A percentile compares a stretch with the other conserved stretches of the same genome.
These are phyloP conservation scores for Melanostoma mellinum DNA, from an alignment of 2,888 invertebrate genomes.

Conservation along the genomic window DNA sequence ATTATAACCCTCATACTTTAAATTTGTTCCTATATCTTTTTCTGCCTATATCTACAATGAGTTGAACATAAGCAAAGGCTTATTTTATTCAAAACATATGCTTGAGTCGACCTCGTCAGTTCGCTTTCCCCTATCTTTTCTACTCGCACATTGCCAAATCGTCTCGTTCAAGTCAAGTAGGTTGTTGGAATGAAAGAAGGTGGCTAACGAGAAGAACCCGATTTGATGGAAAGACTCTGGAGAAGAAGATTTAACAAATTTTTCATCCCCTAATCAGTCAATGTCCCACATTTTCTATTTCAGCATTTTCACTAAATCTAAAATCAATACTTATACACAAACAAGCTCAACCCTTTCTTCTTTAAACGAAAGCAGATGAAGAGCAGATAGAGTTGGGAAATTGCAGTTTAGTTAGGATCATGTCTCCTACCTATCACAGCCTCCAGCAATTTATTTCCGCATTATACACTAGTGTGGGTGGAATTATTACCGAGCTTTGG, in stretches of 20 bases:
- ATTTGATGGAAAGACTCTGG: neutral
- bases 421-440: constrained; percentile 42
- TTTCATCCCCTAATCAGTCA: constrained; percentile 64
- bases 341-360: constrained; percentile 44
- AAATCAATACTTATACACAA: constrained; percentile 47
- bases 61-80: constrained; percentile 14
- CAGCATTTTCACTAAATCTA: constrained; percentile 45
- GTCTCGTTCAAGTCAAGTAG: constrained; percentile 30
- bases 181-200: neutral
- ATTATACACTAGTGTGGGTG: constrained; percentile 12
- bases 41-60: neutral
- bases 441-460: constrained; percentile 29
- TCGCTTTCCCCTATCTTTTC: too few relatives aligned
- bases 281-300: constrained; percentile 60
- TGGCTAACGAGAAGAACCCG: neutral
- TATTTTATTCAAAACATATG: constrained; percentile 50
- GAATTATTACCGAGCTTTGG: constrained; percentile 34
- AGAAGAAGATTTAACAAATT: constrained; percentile 31
- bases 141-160: constrained; percentile 4
- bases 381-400: constrained; percentile 35
- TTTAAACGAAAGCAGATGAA: constrained; percentile 21
- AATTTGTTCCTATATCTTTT: neutral
- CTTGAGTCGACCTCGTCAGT: neutral
- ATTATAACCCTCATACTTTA: neutral
- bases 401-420: constrained; percentile 58